Evolutionary conservation across 2,888 invertebrate species (phyloP), one percentile per base, ranked within the genome.

Genomic region (Amiota communis): DNA sequence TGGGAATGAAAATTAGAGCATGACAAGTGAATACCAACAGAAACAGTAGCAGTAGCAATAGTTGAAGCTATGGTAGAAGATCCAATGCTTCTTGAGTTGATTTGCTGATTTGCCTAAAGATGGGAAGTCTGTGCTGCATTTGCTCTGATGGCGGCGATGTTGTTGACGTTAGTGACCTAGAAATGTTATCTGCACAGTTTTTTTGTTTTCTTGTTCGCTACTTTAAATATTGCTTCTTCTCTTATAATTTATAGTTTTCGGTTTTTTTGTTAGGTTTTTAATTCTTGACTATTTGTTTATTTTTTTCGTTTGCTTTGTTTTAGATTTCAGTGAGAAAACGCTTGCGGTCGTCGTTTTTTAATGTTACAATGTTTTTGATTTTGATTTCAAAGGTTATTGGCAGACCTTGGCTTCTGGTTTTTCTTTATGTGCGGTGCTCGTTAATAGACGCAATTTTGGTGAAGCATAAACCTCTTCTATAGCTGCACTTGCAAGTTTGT

Each of bases 1-100:
- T 80, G 80, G 77, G 80, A 79, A 81, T 79, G 75, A 63, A 79
- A 80, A 80, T 76, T 78, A 79, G 81, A 80, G 80, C 80, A 78
- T 80, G 77, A 81, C 79, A 79, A 78, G 79, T 81, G 80, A 46
- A 48, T 61, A 71, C 15, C 57, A 63, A 23, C 59, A 13, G 8
- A 11, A 63, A 46, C 63, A 3, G 8, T 11, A 23, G 63, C 63
- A 3, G 8, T 11, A 23, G 12, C 9, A 36, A 1, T 0, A n/a
- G 12, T n/a, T 12, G n/a, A 53, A 53, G 53, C 53, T 8, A 53
- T 8, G n/a, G n/a, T 13, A 2, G 53, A 53, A 15, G 53, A 53
- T 1, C 9, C 20, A 17, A 59, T 10, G 2, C 36, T 36, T 36
- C 36, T 36, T 36, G 6, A 36, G 3, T 2, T 36, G 59, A 59